Evolutionary conservation across 1,140 invertebrate genomes (phyloP), one percentile per base, ranked within the genome.

Genomic region (Brachionus rubens): DNA sequence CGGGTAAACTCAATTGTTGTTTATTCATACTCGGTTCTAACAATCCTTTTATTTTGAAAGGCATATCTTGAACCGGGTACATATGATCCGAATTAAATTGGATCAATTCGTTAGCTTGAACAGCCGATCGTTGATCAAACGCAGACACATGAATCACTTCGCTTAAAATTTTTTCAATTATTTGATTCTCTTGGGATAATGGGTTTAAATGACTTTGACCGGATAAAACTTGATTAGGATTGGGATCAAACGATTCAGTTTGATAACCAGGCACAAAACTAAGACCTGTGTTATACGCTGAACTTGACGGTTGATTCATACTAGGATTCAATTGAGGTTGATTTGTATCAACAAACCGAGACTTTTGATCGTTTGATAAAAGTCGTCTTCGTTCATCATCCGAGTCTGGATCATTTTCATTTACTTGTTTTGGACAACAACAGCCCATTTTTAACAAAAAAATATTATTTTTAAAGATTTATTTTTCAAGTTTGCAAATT

Each of bases 381-480:
- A 72, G 46, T 50, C 68, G n/a, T 9, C 46, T 72, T 24, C 43
- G 14, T 54, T 72, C 68, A 14, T 12, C 12, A 24, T 6, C 12
- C 14, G 26, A 10, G 1, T 72, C 26, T 0, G 36, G 10, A 16
- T 72, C 68, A 50, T 47, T 70, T 41, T 26, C 1, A 48, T 14
- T 72, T 28, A 19, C 24, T 43, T 65, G 36, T 41, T 65, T 65
- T 43, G 59, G 59, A 50, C 68, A 72, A 50, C 68, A 72, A 50
- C 68, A 72, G 46, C 68, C 68, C 68, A 72, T 65, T 65, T 65
- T 65, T 28, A n/a, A n/a, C n/a, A n/a, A n/a, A n/a, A n/a, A n/a
- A n/a, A n/a, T n/a, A n/a, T n/a, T n/a, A n/a, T n/a, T n/a, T n/a
- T n/a, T n/a, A n/a, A n/a, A n/a, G n/a, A n/a, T n/a, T n/a, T n/a